Conservation (phyloP, 2,113 vertebrate genomes). For the Scopus umbretta region DNA sequence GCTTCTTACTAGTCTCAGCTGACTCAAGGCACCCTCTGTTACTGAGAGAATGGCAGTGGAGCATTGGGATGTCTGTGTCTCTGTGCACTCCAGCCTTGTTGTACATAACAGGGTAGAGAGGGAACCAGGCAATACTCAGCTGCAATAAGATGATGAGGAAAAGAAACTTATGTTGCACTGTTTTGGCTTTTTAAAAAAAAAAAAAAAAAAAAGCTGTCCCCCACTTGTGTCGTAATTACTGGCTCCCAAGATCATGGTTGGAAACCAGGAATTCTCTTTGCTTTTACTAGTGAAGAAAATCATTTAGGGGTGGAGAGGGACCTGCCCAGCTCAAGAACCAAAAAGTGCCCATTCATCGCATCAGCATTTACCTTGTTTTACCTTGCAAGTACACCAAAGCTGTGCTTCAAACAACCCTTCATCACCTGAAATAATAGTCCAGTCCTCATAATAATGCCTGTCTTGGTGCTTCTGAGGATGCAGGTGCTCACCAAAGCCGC, state of each 20-base stretch:
- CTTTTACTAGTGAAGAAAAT: not conserved
- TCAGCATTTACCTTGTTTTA: not conserved
- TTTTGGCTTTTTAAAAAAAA: not conserved
- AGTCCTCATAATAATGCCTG: not conserved
- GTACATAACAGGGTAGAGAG: rapidly evolving
- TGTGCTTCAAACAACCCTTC: not conserved
- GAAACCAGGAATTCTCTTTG: not conserved
- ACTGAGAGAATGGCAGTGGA: not conserved
- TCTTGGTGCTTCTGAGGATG: not conserved
- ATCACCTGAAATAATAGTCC: not conserved
- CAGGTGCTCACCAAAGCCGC: too few species aligned
- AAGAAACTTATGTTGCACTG: not conserved
- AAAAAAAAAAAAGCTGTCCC: too few species aligned
- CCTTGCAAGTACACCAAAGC: not conserved
- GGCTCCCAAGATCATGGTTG: not conserved
- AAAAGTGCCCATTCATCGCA: not conserved
- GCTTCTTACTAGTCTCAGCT: not conserved
- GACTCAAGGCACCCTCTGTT: not conserved
- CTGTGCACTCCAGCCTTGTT: not conserved
- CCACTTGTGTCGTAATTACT: not conserved
- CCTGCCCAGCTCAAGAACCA: not conserved
- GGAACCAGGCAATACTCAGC: not conserved
- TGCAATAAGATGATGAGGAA: not conserved
- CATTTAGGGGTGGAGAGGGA: not conserved
- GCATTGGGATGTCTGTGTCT: not conserved